Percentiles rank a stretch among this genome's conserved stretches.
Evolutionary conservation across 2,797 vertebrate species (phyloP).

Genomic region (Chloroceryle inda): DNA sequence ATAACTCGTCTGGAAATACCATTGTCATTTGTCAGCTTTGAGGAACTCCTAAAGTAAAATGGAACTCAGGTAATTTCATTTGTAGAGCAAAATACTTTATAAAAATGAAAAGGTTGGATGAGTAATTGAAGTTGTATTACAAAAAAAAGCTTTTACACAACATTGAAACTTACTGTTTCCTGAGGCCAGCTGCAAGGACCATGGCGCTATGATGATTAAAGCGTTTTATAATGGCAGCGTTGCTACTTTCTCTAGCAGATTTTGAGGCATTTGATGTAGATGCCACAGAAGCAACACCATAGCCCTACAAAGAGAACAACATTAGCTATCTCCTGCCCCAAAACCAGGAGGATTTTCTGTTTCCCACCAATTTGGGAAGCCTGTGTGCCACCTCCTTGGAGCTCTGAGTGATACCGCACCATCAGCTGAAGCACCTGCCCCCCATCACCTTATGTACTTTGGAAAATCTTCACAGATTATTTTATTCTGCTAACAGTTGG

Average conservation of each 20-base stretch:
- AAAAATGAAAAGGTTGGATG: neutral
- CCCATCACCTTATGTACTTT: neutral
- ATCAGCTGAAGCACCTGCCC: neutral
- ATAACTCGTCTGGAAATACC: neutral
- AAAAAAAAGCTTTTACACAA: neutral
- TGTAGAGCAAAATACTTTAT: neutral
- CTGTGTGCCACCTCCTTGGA: neutral
- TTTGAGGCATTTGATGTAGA: constrained; percentile 89
- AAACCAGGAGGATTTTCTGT: neutral
- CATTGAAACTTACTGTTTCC: constrained; percentile 87
- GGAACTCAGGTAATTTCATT: neutral
- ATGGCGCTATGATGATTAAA: constrained; percentile 99
- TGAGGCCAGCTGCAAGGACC: constrained; percentile 96
- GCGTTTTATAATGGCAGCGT: constrained; percentile 96
- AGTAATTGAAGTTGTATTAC: neutral
- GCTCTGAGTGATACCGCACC: neutral
- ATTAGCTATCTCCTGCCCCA: neutral
- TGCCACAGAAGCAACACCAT: constrained; percentile 85
- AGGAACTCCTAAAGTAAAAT: neutral
- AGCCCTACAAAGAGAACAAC: constrained; percentile 86
- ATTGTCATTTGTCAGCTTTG: neutral
- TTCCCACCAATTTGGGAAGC: neutral
- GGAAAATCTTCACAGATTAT: neutral
- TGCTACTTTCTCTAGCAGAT: constrained; percentile 93
- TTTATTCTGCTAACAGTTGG: neutral